Percentiles rank a stretch among this genome's conserved stretches.
phyloP scores from a whole-genome alignment of 2,797 vertebrate genomes.

The Chelidonichthys spinosus region DNA sequence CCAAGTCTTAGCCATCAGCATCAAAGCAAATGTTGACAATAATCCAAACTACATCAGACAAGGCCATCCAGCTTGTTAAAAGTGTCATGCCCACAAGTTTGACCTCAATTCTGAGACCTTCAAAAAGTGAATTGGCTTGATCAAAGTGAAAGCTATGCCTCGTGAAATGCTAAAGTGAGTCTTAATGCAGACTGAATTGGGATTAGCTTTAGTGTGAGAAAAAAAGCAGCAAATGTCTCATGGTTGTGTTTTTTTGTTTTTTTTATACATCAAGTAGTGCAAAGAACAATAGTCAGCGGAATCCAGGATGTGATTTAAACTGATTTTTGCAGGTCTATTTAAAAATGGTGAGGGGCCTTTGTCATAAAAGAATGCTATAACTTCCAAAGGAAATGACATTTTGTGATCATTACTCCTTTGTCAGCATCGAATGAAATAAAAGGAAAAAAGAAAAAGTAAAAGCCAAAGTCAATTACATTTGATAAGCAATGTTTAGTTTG shows the following conservation, averaged over 20 bases:
- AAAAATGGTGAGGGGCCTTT: slow-evolving; percentile 39
- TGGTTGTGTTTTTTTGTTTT: not conserved
- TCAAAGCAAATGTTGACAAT: slow-evolving; percentile 56
- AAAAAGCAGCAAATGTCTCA: slow-evolving; percentile 18
- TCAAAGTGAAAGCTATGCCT: slow-evolving; percentile 56
- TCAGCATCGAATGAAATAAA: slow-evolving; percentile 88
- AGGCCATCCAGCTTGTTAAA: slow-evolving; percentile 64
- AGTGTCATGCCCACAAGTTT: slow-evolving; percentile 34
- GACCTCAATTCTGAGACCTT: slow-evolving; percentile 55
- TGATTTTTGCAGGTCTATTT: slow-evolving; percentile 39
- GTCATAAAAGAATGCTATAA: slow-evolving; percentile 51
- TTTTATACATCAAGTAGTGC: slow-evolving; percentile 9
- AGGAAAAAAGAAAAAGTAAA: slow-evolving; percentile 72
- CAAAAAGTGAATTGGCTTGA: slow-evolving; percentile 35
- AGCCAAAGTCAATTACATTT: slow-evolving; percentile 99
- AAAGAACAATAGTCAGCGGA: slow-evolving; percentile 22
- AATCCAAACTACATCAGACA: slow-evolving; percentile 58
- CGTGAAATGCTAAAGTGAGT: slow-evolving; percentile 39
- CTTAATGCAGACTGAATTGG: slow-evolving; percentile 40
- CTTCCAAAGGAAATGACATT: slow-evolving; percentile 62
- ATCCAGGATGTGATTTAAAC: slow-evolving; percentile 42
- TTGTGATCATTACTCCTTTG: slow-evolving; percentile 62
- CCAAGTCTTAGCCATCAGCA: slow-evolving; percentile 40
- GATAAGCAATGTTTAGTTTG: slow-evolving; percentile 99
- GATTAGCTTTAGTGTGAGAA: slow-evolving; percentile 23